A percentile compares a stretch with the other conserved stretches of the same genome.
phyloP scores from a whole-genome alignment of 2,797 vertebrate species.

The Hafferia zeledoni region DNA sequence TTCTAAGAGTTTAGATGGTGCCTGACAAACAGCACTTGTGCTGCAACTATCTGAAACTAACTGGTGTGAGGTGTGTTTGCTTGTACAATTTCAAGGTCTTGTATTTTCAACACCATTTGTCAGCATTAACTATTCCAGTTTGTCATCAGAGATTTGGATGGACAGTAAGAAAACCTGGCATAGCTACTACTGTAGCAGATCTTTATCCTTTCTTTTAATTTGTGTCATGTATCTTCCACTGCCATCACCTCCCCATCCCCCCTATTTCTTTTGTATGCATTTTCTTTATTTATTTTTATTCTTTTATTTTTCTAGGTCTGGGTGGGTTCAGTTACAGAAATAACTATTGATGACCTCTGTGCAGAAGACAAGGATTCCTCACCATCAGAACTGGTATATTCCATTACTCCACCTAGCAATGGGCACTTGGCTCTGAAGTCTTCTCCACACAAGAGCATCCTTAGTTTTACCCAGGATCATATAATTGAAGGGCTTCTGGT shows the following conservation, averaged over 20 bases:
- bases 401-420: conserved; percentile 86
- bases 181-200: background rate
- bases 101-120: background rate
- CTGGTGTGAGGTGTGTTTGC: background rate
- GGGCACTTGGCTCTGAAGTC: conserved; percentile 88
- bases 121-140: background rate
- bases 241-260: fast-evolving
- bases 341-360: conserved; percentile 81
- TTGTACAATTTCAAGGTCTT: background rate
- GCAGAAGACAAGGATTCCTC: conserved; percentile 83
- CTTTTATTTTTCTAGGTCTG: conserved; percentile 82
- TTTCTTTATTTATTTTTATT: background rate
- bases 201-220: background rate
- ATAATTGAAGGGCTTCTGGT: conserved; percentile 84
- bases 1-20: background rate
- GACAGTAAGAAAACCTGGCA: background rate
- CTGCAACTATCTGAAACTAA: background rate
- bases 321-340: conserved; percentile 87
- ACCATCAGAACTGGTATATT: conserved; percentile 81
- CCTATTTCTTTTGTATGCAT: background rate
- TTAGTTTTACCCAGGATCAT: conserved; percentile 90
- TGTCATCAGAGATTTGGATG: background rate
- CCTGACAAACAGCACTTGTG: background rate
- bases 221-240: background rate
- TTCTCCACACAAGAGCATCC: conserved; percentile 79